phyloP scores from a whole-genome alignment of 2,797 vertebrate species.

The Enteromius thamalakanensis region DNA sequence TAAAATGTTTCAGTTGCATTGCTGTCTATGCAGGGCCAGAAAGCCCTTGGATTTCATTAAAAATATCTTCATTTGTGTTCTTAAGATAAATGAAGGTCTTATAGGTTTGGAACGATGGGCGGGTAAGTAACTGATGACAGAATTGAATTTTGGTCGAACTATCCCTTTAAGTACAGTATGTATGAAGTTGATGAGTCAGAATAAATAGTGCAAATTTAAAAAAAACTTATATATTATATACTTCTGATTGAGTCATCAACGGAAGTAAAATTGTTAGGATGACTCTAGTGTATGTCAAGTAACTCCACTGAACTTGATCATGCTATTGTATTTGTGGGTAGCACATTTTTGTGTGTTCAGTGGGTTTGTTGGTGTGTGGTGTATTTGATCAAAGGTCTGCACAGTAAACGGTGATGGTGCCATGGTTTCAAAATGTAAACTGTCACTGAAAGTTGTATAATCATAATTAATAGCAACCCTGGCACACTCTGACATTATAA shows the following conservation, averaged over 20 bases:
- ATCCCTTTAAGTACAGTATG: background rate
- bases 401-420: background rate
- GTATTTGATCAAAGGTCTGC: background rate
- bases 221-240: background rate
- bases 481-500: constrained; percentile 16
- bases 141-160: background rate
- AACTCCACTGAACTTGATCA: constrained; percentile 13
- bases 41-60: background rate
- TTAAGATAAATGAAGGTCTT: background rate
- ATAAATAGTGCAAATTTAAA: background rate
- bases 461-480: constrained; percentile 19
- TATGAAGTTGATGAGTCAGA: background rate
- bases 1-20: no score
- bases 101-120: background rate
- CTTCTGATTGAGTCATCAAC: background rate
- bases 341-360: background rate
- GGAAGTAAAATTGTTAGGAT: background rate
- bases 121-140: background rate
- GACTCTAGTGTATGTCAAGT: background rate
- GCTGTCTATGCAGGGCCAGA: no score
- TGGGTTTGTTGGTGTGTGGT: background rate
- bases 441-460: constrained; percentile 28
- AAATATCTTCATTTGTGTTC: background rate
- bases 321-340: background rate
- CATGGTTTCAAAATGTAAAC: constrained; percentile 1